These are phyloP conservation scores for Cyphomyrus plagiostoma DNA, from an alignment of 2,113 vertebrate genomes.

Conservation along the genomic window DNA sequence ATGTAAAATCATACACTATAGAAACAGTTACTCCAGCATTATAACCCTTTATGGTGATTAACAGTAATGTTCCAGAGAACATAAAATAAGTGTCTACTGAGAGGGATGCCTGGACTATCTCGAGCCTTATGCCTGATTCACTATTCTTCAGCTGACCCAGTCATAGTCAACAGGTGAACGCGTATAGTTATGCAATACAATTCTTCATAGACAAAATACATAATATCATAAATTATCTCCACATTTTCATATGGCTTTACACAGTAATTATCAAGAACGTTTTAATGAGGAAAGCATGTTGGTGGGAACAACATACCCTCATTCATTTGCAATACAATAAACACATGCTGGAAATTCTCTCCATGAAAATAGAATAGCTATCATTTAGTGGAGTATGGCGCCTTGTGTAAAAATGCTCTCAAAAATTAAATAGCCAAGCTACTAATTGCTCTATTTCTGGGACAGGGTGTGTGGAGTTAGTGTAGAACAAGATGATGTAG, in stretches of 20 bases:
- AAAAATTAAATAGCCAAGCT: conserved; percentile 14
- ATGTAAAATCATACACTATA: neutral
- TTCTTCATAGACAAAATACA: neutral
- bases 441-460: conserved; percentile 24
- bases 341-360: conserved; percentile 39
- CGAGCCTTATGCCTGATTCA: neutral
- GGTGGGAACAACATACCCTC: conserved; percentile 36
- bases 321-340: conserved; percentile 39
- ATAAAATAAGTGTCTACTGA: neutral
- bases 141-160: neutral
- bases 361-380: conserved; percentile 47
- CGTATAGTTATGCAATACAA: neutral
- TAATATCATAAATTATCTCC: neutral
- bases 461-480: conserved; percentile 22
- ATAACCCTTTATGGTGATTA: neutral
- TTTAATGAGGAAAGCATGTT: conserved; percentile 24
- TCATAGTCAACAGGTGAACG: neutral
- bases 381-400: conserved; percentile 38
- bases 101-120: neutral
- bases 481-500: neutral
- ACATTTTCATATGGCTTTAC: neutral
- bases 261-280: neutral
- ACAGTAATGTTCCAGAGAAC: neutral
- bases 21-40: neutral
- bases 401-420: conserved; percentile 27